A percentile compares a stretch with the other conserved stretches of the same genome.
These are phyloP conservation scores for Ranitomeya imitator DNA, from an alignment of 2,113 vertebrate genomes.

Conservation along the genomic window DNA sequence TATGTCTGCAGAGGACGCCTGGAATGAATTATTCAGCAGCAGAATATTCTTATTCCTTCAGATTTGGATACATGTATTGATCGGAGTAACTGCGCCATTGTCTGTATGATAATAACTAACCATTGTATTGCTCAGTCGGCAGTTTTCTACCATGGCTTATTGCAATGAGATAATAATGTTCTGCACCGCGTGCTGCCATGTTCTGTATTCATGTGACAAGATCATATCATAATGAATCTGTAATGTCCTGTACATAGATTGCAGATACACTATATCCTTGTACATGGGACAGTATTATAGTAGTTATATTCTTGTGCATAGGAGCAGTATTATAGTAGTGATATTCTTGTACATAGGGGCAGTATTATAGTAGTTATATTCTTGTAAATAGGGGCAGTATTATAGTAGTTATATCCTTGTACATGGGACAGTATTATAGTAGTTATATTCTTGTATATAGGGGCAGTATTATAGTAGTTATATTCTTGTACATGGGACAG, in stretches of 20 bases:
- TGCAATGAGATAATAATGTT: not conserved
- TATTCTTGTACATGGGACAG: too few relatives aligned
- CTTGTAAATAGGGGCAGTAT: too few relatives aligned
- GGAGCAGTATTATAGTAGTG: too few relatives aligned
- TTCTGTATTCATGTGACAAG: conserved; percentile 15
- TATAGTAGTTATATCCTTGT: too few relatives aligned
- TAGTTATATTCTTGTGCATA: too few relatives aligned
- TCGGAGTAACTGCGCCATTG: not conserved
- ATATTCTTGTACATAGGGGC: too few relatives aligned
- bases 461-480: too few relatives aligned
- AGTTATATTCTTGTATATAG: too few relatives aligned
- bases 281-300: too few relatives aligned
- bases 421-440: too few relatives aligned
- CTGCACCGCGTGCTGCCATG: not conserved
- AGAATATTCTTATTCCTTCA: not conserved
- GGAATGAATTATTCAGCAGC: conserved; percentile 21
- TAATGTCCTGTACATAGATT: not conserved
- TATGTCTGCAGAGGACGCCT: not conserved
- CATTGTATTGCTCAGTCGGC: conserved; percentile 22
- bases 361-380: too few relatives aligned
- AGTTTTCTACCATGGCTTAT: not conserved
- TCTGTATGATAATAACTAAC: not conserved
- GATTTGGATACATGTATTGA: conserved; percentile 34
- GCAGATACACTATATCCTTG: not conserved
- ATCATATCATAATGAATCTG: not conserved